Conservation (phyloP, 2,113 vertebrate genomes). For the Tachysurus fulvidraco region DNA sequence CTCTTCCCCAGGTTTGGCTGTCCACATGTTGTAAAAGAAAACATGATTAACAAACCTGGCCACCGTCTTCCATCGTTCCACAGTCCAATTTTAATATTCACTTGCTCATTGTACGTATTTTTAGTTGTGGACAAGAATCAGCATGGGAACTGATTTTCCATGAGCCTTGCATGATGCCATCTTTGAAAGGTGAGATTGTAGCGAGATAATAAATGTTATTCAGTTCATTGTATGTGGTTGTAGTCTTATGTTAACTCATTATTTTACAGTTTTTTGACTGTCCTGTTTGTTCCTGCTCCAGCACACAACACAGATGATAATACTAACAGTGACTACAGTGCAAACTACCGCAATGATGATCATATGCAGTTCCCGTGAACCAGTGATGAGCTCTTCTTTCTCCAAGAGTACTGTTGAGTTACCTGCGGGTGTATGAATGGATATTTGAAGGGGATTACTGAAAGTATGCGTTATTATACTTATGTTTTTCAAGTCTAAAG, state of each 20-base stretch:
- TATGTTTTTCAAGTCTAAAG: conserved; percentile 63
- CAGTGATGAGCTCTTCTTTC: neutral
- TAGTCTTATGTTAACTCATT: neutral
- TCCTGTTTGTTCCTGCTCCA: conserved; percentile 66
- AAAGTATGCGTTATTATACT: conserved; percentile 63
- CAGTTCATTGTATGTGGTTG: no score
- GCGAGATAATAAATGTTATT: no score
- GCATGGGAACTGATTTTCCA: no score
- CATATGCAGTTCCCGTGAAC: conserved; percentile 33
- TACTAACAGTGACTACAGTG: conserved; percentile 60
- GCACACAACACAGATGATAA: conserved; percentile 63
- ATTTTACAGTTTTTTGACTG: conserved; percentile 43
- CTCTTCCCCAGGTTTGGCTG: no score
- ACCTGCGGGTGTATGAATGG: neutral
- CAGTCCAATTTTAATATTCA: no score
- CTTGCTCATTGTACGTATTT: no score
- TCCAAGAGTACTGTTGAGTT: neutral
- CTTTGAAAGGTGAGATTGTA: no score
- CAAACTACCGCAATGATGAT: conserved; percentile 62
- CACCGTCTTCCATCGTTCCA: no score
- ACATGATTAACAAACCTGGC: no score
- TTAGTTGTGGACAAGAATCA: no score
- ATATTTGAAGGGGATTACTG: conserved; percentile 52
- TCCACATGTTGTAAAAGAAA: no score
- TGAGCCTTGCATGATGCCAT: no score